Conservation (phyloP, 2,888 invertebrate genomes). For the Ophion obscuratus region DNA sequence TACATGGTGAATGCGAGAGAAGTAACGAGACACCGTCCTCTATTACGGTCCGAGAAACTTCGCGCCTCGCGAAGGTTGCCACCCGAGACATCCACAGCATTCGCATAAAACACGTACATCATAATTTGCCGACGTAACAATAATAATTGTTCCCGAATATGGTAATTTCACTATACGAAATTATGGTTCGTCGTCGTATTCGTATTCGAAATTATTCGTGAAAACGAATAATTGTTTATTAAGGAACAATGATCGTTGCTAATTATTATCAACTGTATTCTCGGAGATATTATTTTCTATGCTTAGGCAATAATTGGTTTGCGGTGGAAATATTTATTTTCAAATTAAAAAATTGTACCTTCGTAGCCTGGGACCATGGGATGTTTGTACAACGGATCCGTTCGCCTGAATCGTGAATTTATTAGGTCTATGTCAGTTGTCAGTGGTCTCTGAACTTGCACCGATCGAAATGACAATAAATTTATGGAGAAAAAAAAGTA, state of each 20-base stretch:
- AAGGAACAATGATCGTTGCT: neutral
- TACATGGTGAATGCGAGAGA: neutral
- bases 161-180: neutral
- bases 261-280: neutral
- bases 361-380: conserved; percentile 91
- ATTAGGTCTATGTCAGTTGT: conserved; percentile 88
- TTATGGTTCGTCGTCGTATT: neutral
- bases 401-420: conserved; percentile 87
- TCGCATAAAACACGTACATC: conserved; percentile 14
- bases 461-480: neutral
- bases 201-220: neutral
- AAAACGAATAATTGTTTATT: neutral
- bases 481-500: no score
- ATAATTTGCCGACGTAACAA: conserved; percentile 2
- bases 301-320: neutral
- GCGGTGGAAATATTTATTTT: neutral
- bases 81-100: conserved; percentile 17
- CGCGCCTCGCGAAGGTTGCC: conserved; percentile 18
- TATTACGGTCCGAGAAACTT: conserved; percentile 34
- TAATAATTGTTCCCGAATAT: neutral
- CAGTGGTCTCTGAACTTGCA: conserved; percentile 87
- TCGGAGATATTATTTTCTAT: no score
- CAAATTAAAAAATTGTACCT: conserved; percentile 84
- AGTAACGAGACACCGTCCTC: conserved; percentile 45
- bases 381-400: conserved; percentile 89